Evolutionary conservation across 2,113 vertebrate species (phyloP).

Genomic region (Gobio gobio): DNA sequence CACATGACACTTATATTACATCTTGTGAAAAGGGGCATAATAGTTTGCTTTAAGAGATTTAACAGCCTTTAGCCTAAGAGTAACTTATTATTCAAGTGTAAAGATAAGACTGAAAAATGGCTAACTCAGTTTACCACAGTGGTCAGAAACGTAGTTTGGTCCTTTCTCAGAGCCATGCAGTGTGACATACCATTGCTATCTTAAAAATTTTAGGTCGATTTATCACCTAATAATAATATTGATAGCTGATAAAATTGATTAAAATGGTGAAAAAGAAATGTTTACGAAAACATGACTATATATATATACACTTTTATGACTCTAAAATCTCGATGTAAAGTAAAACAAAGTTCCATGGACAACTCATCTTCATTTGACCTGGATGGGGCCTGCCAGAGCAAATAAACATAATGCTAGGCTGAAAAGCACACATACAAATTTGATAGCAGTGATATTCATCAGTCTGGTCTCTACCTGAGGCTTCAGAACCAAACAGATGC

Average conservation of each 20-base stretch:
- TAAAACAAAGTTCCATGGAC: neutral
- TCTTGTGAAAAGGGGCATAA: too few relatives aligned
- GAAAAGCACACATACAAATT: neutral
- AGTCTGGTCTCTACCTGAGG: constrained; percentile 1
- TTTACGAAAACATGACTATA: neutral
- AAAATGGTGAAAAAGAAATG: neutral
- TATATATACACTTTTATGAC: neutral
- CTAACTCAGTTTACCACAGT: neutral
- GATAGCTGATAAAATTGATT: neutral
- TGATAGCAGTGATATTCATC: neutral
- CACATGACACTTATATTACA: too few relatives aligned
- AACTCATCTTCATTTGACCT: neutral
- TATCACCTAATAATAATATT: neutral
- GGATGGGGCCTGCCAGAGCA: neutral
- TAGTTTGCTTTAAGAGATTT: too few relatives aligned
- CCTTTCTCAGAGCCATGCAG: too few relatives aligned
- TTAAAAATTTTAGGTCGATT: neutral
- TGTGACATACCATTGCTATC: too few relatives aligned
- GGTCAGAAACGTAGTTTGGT: too few relatives aligned
- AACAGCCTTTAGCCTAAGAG: too few relatives aligned
- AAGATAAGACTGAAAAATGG: neutral
- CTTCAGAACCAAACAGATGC: constrained; percentile 21
- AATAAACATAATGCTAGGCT: neutral
- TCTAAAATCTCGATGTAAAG: neutral
- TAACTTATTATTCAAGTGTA: too few relatives aligned